Evolutionary conservation across 2,797 vertebrate species (phyloP).

Genomic region (Xenentodon cancila): DNA sequence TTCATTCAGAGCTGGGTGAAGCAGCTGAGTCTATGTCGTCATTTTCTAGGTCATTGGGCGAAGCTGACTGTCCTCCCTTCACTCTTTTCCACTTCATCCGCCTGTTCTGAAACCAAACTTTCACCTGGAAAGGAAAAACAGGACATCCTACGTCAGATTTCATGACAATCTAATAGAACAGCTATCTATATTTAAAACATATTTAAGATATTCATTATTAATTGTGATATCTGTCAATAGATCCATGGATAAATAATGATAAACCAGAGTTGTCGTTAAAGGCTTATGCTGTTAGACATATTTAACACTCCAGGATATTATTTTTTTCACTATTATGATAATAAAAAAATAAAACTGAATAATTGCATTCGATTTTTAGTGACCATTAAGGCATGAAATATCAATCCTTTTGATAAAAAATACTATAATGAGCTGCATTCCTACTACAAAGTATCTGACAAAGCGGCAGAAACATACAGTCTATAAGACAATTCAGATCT

Average conservation of each 20-base stretch:
- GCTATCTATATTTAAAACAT: no score
- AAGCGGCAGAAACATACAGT: no score
- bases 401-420: no score
- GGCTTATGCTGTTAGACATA: background rate
- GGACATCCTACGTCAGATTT: conserved; percentile 5
- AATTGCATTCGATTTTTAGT: no score
- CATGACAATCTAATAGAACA: no score
- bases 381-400: no score
- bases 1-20: conserved; percentile 92
- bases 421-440: no score
- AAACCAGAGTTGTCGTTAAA: background rate
- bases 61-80: conserved; percentile 91
- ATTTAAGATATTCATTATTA: no score
- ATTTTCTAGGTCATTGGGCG: conserved; percentile 87
- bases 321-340: background rate
- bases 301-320: background rate
- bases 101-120: conserved; percentile 99
- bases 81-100: conserved; percentile 99
- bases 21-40: conserved; percentile 93
- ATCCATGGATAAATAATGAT: background rate
- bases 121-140: conserved; percentile 83
- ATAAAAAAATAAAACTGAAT: no score
- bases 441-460: no score
- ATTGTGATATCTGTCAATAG: no score
- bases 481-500: background rate